phyloP scores from a whole-genome alignment of 2,888 invertebrate genomes.

The Dryomyza anilis region DNA sequence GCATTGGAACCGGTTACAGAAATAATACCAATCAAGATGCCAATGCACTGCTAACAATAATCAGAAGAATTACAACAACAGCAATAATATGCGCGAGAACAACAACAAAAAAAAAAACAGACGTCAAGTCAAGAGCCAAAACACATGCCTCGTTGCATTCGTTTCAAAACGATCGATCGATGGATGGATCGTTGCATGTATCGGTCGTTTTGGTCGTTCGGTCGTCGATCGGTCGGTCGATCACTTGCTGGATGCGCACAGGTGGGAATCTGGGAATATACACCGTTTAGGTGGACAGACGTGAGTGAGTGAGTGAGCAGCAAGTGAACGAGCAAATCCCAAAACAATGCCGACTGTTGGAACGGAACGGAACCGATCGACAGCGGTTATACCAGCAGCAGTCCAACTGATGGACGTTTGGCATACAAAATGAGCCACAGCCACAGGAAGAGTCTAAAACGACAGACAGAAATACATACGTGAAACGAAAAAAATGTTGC shows the following conservation, averaged over 20 bases:
- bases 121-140: not conserved
- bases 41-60: slow-evolving; percentile 7
- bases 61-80: not conserved
- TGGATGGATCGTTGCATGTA: too few relatives aligned
- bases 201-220: too few relatives aligned
- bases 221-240: not conserved
- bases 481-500: not conserved
- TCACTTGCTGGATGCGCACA: slow-evolving; percentile 29
- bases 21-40: slow-evolving; percentile 27
- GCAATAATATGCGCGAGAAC: not conserved
- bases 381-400: too few relatives aligned
- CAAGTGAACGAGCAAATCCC: not conserved
- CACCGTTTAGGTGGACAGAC: slow-evolving; percentile 22
- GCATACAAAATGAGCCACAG: not conserved
- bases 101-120: not conserved
- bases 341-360: not conserved
- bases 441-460: not conserved
- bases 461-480: not conserved
- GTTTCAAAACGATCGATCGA: slow-evolving; percentile 20
- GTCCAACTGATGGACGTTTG: slow-evolving; percentile 4
- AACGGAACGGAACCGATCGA: not conserved
- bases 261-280: slow-evolving; percentile 41
- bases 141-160: not conserved
- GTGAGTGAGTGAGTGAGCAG: too few relatives aligned
- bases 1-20: slow-evolving; percentile 23